A percentile compares a stretch with the other conserved stretches of the same genome.
Conservation (phyloP, 2,113 vertebrate genomes). For the Agapornis roseicollis region DNA sequence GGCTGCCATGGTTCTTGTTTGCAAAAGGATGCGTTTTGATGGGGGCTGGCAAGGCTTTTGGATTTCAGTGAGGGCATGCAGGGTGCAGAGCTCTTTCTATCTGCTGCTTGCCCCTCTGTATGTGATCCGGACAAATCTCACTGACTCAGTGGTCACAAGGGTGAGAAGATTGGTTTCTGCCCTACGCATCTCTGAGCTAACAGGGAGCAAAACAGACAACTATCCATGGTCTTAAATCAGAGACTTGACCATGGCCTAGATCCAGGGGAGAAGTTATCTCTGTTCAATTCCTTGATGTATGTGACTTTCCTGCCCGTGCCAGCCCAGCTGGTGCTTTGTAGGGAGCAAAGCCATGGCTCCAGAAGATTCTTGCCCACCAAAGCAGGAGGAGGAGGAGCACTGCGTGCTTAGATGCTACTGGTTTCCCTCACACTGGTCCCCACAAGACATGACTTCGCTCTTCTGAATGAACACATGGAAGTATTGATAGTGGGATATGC, state of each 20-base stretch:
- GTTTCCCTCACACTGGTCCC: neutral
- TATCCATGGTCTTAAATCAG: accelerated
- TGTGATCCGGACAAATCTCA: neutral
- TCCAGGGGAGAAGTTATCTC: neutral
- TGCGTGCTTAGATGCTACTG: neutral
- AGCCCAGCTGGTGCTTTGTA: neutral
- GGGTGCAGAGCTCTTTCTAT: neutral
- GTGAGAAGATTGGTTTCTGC: neutral
- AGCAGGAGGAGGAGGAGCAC: neutral
- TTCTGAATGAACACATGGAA: neutral
- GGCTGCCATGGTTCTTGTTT: neutral
- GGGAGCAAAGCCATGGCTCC: neutral
- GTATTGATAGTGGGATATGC: neutral
- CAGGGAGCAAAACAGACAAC: neutral
- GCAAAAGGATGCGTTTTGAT: neutral
- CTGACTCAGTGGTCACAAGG: too few species aligned
- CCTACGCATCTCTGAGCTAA: too few species aligned
- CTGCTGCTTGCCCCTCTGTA: neutral
- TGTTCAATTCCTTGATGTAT: neutral
- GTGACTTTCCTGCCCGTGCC: neutral
- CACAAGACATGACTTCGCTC: neutral
- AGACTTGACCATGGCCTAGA: neutral
- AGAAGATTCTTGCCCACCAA: neutral
- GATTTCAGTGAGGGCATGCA: neutral
- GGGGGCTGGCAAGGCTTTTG: neutral